Conservation (phyloP, 2,888 invertebrate species). For the Pimpla rufipes region DNA sequence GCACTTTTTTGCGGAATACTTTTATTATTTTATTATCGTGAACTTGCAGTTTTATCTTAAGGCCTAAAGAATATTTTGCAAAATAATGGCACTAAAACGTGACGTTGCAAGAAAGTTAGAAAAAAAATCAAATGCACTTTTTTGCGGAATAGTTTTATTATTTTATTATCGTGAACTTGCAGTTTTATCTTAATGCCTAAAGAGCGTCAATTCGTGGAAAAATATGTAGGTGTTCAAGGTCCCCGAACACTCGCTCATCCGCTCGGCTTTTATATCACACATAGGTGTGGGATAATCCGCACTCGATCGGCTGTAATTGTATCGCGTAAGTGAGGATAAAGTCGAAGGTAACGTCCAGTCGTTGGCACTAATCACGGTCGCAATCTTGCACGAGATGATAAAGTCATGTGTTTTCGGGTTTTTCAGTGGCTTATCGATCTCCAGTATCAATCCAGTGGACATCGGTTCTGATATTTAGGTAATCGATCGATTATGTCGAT, state of each 20-base stretch:
- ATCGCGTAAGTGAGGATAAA: constrained; percentile 35
- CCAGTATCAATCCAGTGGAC: constrained; percentile 28
- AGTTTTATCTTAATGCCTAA: neutral
- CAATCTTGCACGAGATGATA: constrained; percentile 46
- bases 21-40: constrained; percentile 17
- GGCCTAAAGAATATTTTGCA: neutral
- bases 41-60: constrained; percentile 5
- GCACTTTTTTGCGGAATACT: neutral
- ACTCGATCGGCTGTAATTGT: constrained; percentile 24
- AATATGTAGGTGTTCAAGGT: constrained; percentile 48
- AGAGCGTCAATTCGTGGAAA: constrained; percentile 23
- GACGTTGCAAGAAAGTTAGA: no score
- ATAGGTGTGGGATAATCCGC: constrained; percentile 28
- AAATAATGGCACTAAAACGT: no score
- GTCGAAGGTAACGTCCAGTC: constrained; percentile 21
- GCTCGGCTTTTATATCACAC: constrained; percentile 43
- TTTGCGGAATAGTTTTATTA: constrained; percentile 5
- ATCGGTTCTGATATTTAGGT: neutral
- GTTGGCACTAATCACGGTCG: constrained; percentile 37
- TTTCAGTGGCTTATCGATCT: constrained; percentile 52
- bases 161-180: constrained; percentile 9
- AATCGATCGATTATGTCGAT: constrained; percentile 15
- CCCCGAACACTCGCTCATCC: constrained; percentile 21
- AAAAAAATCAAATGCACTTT: neutral
- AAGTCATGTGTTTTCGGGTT: constrained; percentile 45